Percentiles rank a stretch among this genome's conserved stretches.
These are phyloP conservation scores for Syrmaticus mikado DNA, from an alignment of 2,113 vertebrate species.

Conservation along the genomic window DNA sequence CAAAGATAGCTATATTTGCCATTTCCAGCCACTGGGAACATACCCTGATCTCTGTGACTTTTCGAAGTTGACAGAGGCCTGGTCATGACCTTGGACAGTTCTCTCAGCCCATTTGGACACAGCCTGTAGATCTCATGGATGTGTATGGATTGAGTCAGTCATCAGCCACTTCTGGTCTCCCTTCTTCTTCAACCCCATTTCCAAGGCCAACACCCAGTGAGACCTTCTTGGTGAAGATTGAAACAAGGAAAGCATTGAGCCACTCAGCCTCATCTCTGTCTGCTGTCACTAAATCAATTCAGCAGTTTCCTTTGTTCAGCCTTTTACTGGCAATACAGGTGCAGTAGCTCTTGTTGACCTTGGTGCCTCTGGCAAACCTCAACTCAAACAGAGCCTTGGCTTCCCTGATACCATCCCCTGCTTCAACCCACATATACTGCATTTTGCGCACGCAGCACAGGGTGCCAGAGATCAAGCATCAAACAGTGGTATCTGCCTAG, in stretches of 20 bases:
- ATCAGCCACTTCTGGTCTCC: neutral
- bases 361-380: neutral
- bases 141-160: neutral
- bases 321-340: neutral
- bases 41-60: neutral
- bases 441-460: accelerated
- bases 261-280: neutral
- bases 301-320: neutral
- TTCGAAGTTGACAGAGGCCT: neutral
- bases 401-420: neutral
- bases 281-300: neutral
- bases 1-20: neutral
- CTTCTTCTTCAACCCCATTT: neutral
- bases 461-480: neutral
- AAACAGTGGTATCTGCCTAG: neutral
- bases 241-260: neutral
- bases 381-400: neutral
- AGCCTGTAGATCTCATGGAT: neutral
- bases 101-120: neutral
- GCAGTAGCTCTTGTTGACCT: neutral
- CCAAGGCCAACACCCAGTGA: neutral
- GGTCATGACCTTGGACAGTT: neutral
- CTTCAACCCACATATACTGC: neutral
- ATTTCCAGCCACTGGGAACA: neutral
- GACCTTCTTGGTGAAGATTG: neutral